phyloP scores from a whole-genome alignment of 2,888 invertebrate species.

The Scaptomyza polygonia region DNA sequence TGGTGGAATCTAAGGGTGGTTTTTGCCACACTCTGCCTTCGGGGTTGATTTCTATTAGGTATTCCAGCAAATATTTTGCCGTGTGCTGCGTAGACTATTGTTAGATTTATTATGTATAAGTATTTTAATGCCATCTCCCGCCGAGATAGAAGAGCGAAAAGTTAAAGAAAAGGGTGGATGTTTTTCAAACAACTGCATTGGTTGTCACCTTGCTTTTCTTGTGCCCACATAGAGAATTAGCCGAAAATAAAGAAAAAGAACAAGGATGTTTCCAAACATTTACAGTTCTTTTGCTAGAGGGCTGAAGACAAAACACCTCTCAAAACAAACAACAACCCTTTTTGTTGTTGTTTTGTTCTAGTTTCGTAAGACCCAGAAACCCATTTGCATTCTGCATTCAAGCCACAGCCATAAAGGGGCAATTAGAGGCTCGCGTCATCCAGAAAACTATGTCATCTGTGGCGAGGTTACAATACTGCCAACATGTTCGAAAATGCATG shows the following conservation, averaged over 20 bases:
- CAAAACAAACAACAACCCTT: neutral
- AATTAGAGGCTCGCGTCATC: constrained; percentile 11
- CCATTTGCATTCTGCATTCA: constrained; percentile 32
- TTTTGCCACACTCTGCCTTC: constrained; percentile 31
- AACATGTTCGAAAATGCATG: constrained; percentile 22
- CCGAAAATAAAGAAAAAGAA: neutral
- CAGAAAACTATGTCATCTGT: constrained; percentile 33
- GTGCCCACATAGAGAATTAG: constrained; percentile 28
- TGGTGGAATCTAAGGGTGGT: constrained; percentile 53
- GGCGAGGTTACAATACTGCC: constrained; percentile 15
- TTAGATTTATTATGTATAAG: constrained; percentile 55
- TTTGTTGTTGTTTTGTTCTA: constrained; percentile 8
- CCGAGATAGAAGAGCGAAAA: constrained; percentile 1
- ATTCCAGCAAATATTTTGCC: constrained; percentile 39
- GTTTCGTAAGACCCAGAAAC: constrained; percentile 35
- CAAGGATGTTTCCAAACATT: neutral
- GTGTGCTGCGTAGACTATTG: constrained; percentile 36
- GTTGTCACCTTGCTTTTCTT: constrained; percentile 32
- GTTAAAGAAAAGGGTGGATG: constrained; percentile 48
- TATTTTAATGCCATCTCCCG: constrained; percentile 51
- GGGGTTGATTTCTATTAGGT: constrained; percentile 58
- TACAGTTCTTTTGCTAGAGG: neutral
- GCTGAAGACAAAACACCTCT: neutral
- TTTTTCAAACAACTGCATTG: constrained; percentile 40
- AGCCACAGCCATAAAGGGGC: constrained; percentile 9